These are phyloP conservation scores for Thoracochromis brauschi DNA, from an alignment of 2,113 vertebrate genomes.

Conservation along the genomic window DNA sequence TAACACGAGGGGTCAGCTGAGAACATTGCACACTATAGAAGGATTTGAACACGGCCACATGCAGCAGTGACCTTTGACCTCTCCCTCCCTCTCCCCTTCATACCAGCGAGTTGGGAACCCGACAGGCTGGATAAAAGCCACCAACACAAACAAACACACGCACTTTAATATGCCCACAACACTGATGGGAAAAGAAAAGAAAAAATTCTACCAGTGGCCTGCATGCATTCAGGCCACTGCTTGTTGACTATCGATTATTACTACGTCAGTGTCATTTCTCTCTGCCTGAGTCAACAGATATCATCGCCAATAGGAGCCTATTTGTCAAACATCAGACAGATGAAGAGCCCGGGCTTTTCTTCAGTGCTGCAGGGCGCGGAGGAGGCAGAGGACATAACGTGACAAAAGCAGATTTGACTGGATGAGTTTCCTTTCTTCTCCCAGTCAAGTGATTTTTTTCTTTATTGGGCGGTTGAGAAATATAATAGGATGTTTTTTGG, in stretches of 20 bases:
- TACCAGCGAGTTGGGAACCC: conserved; percentile 56
- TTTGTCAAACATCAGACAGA: conserved; percentile 23
- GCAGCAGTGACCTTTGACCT: conserved; percentile 64
- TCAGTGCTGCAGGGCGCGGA: conserved; percentile 25
- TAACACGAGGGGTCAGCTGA: conserved; percentile 29
- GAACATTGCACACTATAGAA: conserved; percentile 54
- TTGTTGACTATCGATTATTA: conserved; percentile 31
- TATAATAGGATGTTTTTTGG: conserved; percentile 14
- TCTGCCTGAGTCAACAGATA: conserved; percentile 11
- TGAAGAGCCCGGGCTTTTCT: conserved; percentile 1
- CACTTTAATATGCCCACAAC: neutral
- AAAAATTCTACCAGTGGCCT: neutral
- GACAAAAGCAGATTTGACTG: conserved; percentile 18
- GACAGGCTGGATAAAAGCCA: conserved; percentile 22
- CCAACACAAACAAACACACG: conserved; percentile 2
- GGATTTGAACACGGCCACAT: conserved; percentile 63
- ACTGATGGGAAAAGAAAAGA: neutral
- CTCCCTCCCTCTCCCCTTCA: conserved; percentile 10
- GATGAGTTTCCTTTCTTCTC: conserved; percentile 21
- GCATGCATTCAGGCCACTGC: neutral
- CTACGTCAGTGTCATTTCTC: neutral
- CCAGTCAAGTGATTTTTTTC: conserved; percentile 12
- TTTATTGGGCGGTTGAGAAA: conserved; percentile 7
- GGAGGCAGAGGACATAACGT: neutral
- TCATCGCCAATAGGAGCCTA: conserved; percentile 12